Evolutionary conservation across 1,140 invertebrate genomes (phyloP).

Genomic region (Apis laboriosa): DNA sequence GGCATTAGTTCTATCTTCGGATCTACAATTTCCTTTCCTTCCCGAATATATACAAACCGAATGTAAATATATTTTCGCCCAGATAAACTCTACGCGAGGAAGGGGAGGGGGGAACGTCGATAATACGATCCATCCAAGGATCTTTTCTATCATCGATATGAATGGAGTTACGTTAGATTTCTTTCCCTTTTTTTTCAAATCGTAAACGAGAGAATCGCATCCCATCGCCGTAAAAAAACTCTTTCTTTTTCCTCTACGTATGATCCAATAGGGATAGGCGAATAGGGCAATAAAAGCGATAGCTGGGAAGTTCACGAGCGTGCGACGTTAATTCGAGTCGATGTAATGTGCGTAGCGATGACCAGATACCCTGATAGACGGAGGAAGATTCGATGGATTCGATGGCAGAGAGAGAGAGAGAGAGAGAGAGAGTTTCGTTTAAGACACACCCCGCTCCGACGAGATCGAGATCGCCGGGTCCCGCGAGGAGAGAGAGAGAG

Average conservation of each 20-base stretch:
- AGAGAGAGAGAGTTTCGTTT: neutral
- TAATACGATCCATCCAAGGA: too few species aligned
- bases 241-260: too few species aligned
- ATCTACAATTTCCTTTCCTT: constrained; percentile 33
- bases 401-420: neutral
- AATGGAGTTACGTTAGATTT: too few species aligned
- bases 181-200: too few species aligned
- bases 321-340: constrained; percentile 4
- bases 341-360: neutral
- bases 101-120: too few species aligned
- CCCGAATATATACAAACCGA: neutral
- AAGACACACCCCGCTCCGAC: neutral
- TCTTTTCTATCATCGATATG: too few species aligned
- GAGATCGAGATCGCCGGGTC: constrained; percentile 40
- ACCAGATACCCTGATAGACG: too few species aligned
- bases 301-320: neutral
- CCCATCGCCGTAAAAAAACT: too few species aligned
- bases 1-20: constrained; percentile 23
- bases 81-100: neutral
- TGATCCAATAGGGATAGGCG: too few species aligned
- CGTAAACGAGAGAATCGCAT: too few species aligned
- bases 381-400: constrained; percentile 24
- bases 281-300: too few species aligned
- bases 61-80: neutral
- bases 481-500: constrained; percentile 47